Evolutionary conservation across 2,113 vertebrate species (phyloP).

Genomic region (Mormyrus iriodes): DNA sequence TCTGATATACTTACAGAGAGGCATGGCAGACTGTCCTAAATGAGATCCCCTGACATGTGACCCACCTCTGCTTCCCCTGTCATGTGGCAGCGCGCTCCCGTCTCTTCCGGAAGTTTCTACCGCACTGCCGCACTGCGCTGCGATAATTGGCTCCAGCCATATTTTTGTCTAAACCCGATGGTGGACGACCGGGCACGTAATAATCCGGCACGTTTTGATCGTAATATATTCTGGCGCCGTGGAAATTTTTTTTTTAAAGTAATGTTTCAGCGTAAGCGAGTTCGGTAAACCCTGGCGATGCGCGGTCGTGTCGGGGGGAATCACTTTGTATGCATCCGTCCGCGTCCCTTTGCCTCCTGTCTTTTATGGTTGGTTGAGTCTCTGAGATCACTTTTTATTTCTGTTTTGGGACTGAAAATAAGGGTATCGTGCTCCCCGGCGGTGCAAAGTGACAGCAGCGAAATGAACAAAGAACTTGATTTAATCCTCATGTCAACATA

Average conservation of each 20-base stretch:
- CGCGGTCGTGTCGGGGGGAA: no score
- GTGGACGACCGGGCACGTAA: background rate
- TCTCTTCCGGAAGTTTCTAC: background rate
- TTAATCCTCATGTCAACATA: slow-evolving; percentile 16
- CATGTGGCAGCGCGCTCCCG: background rate
- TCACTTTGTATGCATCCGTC: slow-evolving; percentile 14
- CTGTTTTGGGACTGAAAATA: slow-evolving; percentile 14
- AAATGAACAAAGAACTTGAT: slow-evolving; percentile 17
- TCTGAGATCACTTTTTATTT: slow-evolving; percentile 14
- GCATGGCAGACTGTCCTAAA: background rate
- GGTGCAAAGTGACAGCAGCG: background rate
- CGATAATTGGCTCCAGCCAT: background rate
- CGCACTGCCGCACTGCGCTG: background rate
- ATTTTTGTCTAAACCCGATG: background rate
- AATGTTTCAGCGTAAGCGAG: no score
- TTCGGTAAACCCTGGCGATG: background rate
- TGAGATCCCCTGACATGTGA: background rate
- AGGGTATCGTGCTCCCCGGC: background rate
- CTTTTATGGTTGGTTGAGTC: slow-evolving; percentile 14
- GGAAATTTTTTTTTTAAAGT: background rate
- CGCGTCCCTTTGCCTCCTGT: background rate
- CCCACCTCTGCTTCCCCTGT: background rate
- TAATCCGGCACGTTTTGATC: background rate
- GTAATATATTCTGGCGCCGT: background rate
- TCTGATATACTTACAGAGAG: background rate